Base-by-base conservation (phyloP, 1,140 invertebrate genomes). In the Coptotermes formosanus region DNA sequence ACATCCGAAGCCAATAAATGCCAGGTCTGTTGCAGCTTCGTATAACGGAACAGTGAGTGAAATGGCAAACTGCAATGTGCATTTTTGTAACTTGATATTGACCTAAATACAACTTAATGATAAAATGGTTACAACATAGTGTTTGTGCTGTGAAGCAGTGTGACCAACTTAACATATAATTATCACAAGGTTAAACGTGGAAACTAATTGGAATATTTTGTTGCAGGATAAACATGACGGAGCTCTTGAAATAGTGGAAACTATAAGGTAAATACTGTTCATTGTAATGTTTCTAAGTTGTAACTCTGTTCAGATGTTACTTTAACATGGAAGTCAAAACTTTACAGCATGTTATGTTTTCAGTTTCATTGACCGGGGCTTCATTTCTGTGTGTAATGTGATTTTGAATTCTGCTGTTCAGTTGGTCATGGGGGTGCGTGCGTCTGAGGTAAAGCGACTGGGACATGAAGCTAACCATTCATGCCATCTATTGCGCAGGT, bases 171-270 rank as follows among this genome's bases (percentile, higher is more conserved):
- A 82, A 32, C 43, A 43, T 32, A 0, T 1, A 9, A 82, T 81
- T 85, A 55, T 86, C 82, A 85, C 69, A 81, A 45, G 82, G 52
- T 86, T 81, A 45, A 69, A 64, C 21, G 44, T 83, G 84, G 69
- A 82, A 82, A 81, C 21, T 84, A 85, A 85, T 85, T 87, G 23
- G 30, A 82, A 87, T 90, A 89, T 90, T 90, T 90, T 89, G 89
- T 94, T 94, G 85, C 92, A 98, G 96, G 96, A 98, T 92, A 96
- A 96, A 91, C 95, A 96, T 90, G 96, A 98, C 93, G 96, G 96
- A 89, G 96, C 96, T 86, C 91, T 96, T 89, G 97, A 97, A 93
- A 96, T 98, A 89, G 95, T 97, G 87, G 97, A 98, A 90, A 97
- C 97, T 38, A 97, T 98, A 92, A 93, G 94, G 95, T 96, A 92